Conservation (phyloP, 2,888 invertebrate species). For the Leistus spinibarbis region DNA sequence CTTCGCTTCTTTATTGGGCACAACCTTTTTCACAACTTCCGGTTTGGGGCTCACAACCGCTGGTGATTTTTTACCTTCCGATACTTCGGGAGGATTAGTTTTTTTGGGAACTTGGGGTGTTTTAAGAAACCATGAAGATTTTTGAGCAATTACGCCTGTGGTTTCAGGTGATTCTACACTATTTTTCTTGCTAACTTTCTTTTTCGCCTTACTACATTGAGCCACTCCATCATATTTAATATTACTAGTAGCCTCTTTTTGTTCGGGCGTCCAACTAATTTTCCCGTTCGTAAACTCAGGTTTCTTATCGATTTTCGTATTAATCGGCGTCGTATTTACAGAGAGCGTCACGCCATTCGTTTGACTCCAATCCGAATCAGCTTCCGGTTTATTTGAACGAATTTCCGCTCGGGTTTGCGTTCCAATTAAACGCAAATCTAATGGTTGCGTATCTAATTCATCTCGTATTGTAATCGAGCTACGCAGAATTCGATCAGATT, state of each 20-base stretch:
- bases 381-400: slow-evolving; percentile 49
- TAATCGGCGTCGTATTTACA: slow-evolving; percentile 10
- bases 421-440: slow-evolving; percentile 66
- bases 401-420: slow-evolving; percentile 56
- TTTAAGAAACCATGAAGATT: slow-evolving; percentile 43
- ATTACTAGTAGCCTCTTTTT: slow-evolving; percentile 12
- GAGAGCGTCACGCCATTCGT: slow-evolving; percentile 11
- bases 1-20: slow-evolving; percentile 42
- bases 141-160: slow-evolving; percentile 40
- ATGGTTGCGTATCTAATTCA: slow-evolving; percentile 62
- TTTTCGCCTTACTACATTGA: slow-evolving; percentile 9
- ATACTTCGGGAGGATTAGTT: slow-evolving; percentile 35
- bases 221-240: background rate
- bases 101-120: slow-evolving; percentile 43
- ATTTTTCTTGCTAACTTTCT: slow-evolving; percentile 32
- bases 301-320: slow-evolving; percentile 25
- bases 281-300: slow-evolving; percentile 2
- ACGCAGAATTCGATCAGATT: slow-evolving; percentile 72
- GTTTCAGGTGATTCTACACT: slow-evolving; percentile 37
- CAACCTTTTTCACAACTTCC: slow-evolving; percentile 45
- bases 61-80: slow-evolving; percentile 50
- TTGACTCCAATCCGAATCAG: slow-evolving; percentile 48
- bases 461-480: slow-evolving; percentile 61
- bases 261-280: slow-evolving; percentile 10
- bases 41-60: slow-evolving; percentile 49